These are phyloP conservation scores for Polyommatus icarus DNA, from an alignment of 2,888 invertebrate genomes.

Conservation along the genomic window DNA sequence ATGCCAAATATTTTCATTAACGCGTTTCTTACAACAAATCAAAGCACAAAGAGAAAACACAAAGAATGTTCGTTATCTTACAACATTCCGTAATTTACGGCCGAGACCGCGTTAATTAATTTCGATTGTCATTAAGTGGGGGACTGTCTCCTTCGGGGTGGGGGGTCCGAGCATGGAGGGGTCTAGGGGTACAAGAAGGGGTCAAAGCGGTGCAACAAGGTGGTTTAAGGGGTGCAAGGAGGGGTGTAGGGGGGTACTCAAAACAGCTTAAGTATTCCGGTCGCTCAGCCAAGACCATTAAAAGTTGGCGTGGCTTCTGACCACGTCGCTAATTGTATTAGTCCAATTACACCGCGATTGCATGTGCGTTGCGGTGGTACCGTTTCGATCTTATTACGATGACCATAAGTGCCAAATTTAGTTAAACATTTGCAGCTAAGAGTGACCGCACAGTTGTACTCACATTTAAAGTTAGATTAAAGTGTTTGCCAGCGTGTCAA, in stretches of 20 bases:
- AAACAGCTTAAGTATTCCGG: conserved; percentile 34
- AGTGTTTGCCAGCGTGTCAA: not conserved
- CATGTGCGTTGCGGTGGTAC: not conserved
- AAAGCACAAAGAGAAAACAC: not conserved
- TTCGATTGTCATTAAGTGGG: conserved; percentile 14
- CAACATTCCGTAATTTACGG: not conserved
- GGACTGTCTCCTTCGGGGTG: not conserved
- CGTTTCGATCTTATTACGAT: not conserved
- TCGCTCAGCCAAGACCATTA: conserved; percentile 40
- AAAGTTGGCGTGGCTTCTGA: conserved; percentile 51
- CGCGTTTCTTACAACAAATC: not conserved
- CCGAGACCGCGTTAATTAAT: conserved; percentile 17
- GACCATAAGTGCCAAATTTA: not conserved
- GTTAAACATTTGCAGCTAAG: not conserved
- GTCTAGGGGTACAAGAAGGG: not conserved
- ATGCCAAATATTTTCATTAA: not conserved
- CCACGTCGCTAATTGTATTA: conserved; percentile 55
- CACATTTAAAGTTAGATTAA: not conserved
- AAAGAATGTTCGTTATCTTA: not conserved
- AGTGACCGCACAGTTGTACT: not conserved
- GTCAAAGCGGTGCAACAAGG: not conserved
- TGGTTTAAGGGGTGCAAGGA: not conserved
- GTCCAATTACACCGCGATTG: conserved; percentile 15
- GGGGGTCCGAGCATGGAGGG: not conserved
- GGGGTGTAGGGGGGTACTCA: not conserved